Evolutionary conservation across 2,888 invertebrate genomes (phyloP), one percentile per base, ranked within the genome.

Genomic region (Dasypolia templi): DNA sequence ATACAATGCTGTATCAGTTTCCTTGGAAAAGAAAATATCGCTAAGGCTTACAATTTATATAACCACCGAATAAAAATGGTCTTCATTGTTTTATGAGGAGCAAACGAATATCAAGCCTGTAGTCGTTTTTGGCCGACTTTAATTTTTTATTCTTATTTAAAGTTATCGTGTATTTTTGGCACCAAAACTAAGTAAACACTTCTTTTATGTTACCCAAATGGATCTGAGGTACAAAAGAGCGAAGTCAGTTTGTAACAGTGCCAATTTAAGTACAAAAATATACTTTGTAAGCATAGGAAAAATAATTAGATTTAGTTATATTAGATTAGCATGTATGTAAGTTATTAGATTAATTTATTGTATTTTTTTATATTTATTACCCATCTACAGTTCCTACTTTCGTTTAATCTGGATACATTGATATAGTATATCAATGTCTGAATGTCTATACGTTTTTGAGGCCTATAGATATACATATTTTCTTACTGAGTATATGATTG

Each of bases 261-360:
- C 78, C 76, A 76, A 77, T 76, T 35, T 69, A 29, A 56, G 22
- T 35, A 22, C 32, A 55, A 49, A 73, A 61, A 76, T 68, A 49
- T 61, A 46, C 17, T 49, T 39, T 39, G 14, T n/a, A n/a, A 14
- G 32, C 19, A 65, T 17, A 14, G 39, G 4, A 62, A 49, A 42
- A 42, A 55, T 32, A 44, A 46, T 22, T 22, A 9, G n/a, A 59
- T 17, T 64, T 75, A 49, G 46, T 49, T 39, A 55, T 19, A n/a
- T n/a, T n/a, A n/a, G n/a, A n/a, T n/a, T n/a, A n/a, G n/a, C n/a
- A n/a, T n/a, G n/a, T n/a, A 26, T n/a, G 35, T 55, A 32, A 62
- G 29, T 55, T 53, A 19, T 29, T 29, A 6, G 6, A 42, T 42
- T n/a, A 0, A 32, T 32, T 46, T 17, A 22, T 29, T n/a, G 5